Conservation (phyloP, 2,888 invertebrate species). For the Troglohyphantes excavatus region DNA sequence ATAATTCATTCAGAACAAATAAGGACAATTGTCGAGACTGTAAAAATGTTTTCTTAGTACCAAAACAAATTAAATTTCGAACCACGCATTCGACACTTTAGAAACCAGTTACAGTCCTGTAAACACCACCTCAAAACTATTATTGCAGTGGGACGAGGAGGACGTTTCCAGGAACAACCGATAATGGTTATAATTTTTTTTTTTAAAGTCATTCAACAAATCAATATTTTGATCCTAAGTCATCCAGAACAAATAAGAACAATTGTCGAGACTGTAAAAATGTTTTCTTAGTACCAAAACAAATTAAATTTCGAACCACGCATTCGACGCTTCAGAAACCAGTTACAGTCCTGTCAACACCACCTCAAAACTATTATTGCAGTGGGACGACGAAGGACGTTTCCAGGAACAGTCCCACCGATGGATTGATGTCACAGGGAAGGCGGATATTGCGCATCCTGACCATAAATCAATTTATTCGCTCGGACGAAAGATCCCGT, state of each 20-base stretch:
- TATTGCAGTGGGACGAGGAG: background rate
- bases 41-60: too few species aligned
- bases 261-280: too few species aligned
- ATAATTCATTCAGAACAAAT: too few species aligned
- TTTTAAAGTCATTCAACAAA: too few species aligned
- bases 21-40: too few species aligned
- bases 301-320: too few species aligned
- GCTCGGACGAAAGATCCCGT: constrained; percentile 30
- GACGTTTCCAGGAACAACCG: background rate
- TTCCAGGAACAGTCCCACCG: background rate
- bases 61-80: too few species aligned
- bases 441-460: constrained; percentile 55
- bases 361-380: background rate
- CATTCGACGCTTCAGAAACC: background rate
- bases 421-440: constrained; percentile 26
- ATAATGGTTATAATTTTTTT: too few species aligned
- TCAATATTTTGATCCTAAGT: too few species aligned
- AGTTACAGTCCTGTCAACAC: background rate
- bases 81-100: background rate
- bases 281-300: too few species aligned
- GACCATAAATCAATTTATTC: constrained; percentile 63
- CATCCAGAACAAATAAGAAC: too few species aligned
- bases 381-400: background rate
- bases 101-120: background rate
- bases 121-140: background rate